A percentile compares a stretch with the other conserved stretches of the same genome.
Conservation (phyloP, 1,140 invertebrate genomes). For the Ruditapes philippinarum region DNA sequence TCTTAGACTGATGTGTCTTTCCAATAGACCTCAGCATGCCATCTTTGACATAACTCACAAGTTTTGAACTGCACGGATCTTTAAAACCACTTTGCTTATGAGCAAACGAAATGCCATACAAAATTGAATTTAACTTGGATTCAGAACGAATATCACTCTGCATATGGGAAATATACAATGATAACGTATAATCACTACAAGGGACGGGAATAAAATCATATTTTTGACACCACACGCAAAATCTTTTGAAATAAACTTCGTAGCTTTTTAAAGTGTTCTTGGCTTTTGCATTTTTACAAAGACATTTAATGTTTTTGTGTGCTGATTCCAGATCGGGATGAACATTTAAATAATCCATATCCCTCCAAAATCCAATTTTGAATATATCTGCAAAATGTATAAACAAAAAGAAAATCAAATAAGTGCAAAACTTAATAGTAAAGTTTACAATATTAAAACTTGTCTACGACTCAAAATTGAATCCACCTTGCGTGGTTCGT, state of each 20-base stretch:
- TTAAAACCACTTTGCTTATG: background rate
- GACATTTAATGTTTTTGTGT: background rate
- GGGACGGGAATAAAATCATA: background rate
- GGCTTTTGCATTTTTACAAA: background rate
- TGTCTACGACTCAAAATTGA: too few relatives aligned
- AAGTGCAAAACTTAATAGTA: background rate
- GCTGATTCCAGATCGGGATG: background rate
- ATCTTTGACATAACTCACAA: conserved; percentile 1
- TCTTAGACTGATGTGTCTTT: background rate
- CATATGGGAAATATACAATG: background rate
- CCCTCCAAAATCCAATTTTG: conserved; percentile 1
- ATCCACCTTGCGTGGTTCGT: too few relatives aligned
- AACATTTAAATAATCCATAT: background rate
- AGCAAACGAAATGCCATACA: background rate
- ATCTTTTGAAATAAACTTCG: background rate
- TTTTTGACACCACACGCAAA: conserved; percentile 20
- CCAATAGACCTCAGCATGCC: background rate
- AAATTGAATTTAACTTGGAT: background rate
- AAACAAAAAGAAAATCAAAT: background rate
- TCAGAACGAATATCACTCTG: conserved; percentile 2
- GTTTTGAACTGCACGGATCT: background rate
- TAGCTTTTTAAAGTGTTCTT: conserved; percentile 14
- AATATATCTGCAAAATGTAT: conserved; percentile 11
- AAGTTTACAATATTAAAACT: too few relatives aligned
- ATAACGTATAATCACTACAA: background rate